A percentile compares a stretch with the other conserved stretches of the same genome.
Evolutionary conservation across 2,888 invertebrate genomes (phyloP).

Genomic region (Neoaliturus tenellus): DNA sequence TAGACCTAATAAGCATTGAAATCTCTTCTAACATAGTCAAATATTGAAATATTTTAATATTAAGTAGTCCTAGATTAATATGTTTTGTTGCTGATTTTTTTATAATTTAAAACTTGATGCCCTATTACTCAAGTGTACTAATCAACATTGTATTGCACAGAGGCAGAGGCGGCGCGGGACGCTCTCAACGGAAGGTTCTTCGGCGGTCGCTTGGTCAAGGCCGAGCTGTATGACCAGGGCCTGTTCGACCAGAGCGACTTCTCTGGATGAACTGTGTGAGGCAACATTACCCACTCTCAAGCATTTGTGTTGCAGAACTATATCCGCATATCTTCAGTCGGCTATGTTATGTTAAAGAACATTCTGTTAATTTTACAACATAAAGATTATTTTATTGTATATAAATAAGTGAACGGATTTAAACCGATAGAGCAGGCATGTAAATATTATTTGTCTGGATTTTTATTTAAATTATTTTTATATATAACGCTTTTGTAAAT

Average conservation of each 20-base stretch:
- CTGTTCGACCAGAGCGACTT: slow-evolving; percentile 98
- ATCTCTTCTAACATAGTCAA: too few species aligned
- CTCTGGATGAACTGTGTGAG: slow-evolving; percentile 79
- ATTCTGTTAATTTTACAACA: neutral
- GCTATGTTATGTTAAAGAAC: neutral
- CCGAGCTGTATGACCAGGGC: slow-evolving; percentile 96
- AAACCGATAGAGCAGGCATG: neutral
- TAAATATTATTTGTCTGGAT: neutral
- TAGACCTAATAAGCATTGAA: too few species aligned
- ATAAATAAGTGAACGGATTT: neutral
- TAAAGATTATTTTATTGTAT: neutral
- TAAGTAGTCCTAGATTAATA: too few species aligned
- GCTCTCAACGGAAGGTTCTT: slow-evolving; percentile 96
- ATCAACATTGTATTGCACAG: slow-evolving; percentile 74
- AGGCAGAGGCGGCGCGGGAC: slow-evolving; percentile 90
- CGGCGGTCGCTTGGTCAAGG: slow-evolving; percentile 95
- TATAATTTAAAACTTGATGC: too few species aligned
- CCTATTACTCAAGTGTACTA: too few species aligned
- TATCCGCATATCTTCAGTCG: neutral
- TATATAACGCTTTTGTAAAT: neutral
- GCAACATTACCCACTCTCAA: neutral
- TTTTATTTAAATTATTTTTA: slow-evolving; percentile 1
- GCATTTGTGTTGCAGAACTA: neutral
- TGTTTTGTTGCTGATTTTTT: too few species aligned
- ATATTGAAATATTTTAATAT: too few species aligned